phyloP scores from a whole-genome alignment of 2,797 vertebrate species.

The Anniella stebbinsi region DNA sequence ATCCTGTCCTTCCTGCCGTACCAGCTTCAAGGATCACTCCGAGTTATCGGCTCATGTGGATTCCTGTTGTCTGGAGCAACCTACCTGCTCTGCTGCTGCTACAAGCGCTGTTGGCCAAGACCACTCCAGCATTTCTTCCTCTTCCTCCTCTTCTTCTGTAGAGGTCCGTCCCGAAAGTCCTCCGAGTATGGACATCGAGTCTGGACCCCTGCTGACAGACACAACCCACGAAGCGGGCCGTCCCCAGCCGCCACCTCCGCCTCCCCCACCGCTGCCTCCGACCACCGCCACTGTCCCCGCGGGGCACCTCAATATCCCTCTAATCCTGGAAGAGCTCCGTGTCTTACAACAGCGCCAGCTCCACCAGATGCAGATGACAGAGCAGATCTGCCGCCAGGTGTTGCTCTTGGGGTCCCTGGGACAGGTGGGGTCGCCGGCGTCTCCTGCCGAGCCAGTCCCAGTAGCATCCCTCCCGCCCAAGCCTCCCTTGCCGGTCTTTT shows the following conservation, averaged over 20 bases:
- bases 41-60: slow-evolving; percentile 73
- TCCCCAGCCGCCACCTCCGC: slow-evolving; percentile 56
- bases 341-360: slow-evolving; percentile 93
- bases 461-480: slow-evolving; percentile 50
- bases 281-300: slow-evolving; percentile 44
- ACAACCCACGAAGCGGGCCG: slow-evolving; percentile 69
- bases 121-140: slow-evolving; percentile 47
- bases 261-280: not conserved
- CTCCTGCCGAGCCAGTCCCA: slow-evolving; percentile 59
- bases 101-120: slow-evolving; percentile 71
- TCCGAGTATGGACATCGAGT: slow-evolving; percentile 69
- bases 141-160: slow-evolving; percentile 76
- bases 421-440: slow-evolving; percentile 53
- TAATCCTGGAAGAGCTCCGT: slow-evolving; percentile 91
- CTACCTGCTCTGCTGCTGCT: slow-evolving; percentile 73
- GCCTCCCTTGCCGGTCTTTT: slow-evolving; percentile 74
- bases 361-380: slow-evolving; percentile 95
- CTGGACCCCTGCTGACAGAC: slow-evolving; percentile 48
- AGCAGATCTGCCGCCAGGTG: slow-evolving; percentile 93
- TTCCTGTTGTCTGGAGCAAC: slow-evolving; percentile 72
- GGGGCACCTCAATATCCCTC: slow-evolving; percentile 86
- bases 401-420: slow-evolving; percentile 84
- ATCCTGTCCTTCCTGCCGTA: slow-evolving; percentile 76
- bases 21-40: slow-evolving; percentile 72
- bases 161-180: slow-evolving; percentile 63